A percentile compares a stretch with the other conserved stretches of the same genome.
phyloP scores from a whole-genome alignment of 1,140 invertebrate genomes.

The Zaprionus ghesquierei region DNA sequence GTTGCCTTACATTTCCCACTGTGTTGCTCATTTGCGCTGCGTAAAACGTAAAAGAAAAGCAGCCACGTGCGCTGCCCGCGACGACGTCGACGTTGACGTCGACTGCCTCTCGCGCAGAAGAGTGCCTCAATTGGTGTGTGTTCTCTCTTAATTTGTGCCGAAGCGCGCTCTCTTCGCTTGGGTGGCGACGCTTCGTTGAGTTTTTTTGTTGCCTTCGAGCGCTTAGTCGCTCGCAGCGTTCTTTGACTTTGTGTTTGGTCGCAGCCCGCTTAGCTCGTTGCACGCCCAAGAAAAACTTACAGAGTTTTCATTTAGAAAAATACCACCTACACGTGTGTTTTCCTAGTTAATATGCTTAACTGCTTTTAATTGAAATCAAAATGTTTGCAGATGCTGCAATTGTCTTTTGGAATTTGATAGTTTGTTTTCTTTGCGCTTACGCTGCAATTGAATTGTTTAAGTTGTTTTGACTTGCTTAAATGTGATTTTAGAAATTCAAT shows the following conservation, averaged over 20 bases:
- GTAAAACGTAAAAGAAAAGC: slow-evolving; percentile 44
- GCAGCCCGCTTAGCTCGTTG: slow-evolving; percentile 29
- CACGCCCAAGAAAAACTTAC: background rate
- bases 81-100: background rate
- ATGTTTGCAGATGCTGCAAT: slow-evolving; percentile 40
- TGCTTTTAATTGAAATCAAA: slow-evolving; percentile 44
- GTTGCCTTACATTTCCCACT: slow-evolving; percentile 45
- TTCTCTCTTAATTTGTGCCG: background rate
- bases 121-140: too few species aligned
- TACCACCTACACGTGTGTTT: slow-evolving; percentile 11
- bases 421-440: too few species aligned
- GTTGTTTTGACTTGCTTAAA: too few species aligned
- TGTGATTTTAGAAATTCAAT: too few species aligned
- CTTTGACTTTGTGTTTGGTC: slow-evolving; percentile 9
- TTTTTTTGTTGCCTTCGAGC: slow-evolving; percentile 32
- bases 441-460: too few species aligned
- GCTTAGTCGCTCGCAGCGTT: background rate
- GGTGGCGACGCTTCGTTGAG: slow-evolving; percentile 54
- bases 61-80: slow-evolving; percentile 48
- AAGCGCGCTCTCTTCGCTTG: slow-evolving; percentile 33
- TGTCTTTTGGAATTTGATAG: background rate
- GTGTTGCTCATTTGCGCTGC: slow-evolving; percentile 54
- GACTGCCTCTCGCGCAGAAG: background rate
- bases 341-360: slow-evolving; percentile 53
- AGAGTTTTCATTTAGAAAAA: background rate